phyloP scores from a whole-genome alignment of 1,140 invertebrate species.

The Drosophila kanapiae region DNA sequence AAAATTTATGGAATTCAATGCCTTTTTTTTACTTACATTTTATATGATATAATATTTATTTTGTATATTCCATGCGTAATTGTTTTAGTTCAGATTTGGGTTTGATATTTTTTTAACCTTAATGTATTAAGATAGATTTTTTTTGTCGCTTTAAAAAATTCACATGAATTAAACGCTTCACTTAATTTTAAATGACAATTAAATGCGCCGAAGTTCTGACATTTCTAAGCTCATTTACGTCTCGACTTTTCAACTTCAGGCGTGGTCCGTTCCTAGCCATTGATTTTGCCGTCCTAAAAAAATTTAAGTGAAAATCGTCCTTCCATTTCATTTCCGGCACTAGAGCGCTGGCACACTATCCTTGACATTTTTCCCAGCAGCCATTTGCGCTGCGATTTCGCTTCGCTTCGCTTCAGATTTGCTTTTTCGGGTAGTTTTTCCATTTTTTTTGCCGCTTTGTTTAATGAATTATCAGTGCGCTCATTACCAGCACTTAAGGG shows the following conservation, averaged over 20 bases:
- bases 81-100: too few species aligned
- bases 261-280: background rate
- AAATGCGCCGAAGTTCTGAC: background rate
- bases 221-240: slow-evolving; percentile 12
- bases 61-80: too few species aligned
- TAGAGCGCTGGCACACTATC: slow-evolving; percentile 47
- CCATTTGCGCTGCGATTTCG: slow-evolving; percentile 47
- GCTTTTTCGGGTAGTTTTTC: slow-evolving; percentile 1
- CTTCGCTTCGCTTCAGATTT: slow-evolving; percentile 36
- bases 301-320: slow-evolving; percentile 27
- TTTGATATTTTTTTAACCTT: too few species aligned
- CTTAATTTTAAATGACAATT: slow-evolving; percentile 12
- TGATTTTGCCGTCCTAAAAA: slow-evolving; percentile 1
- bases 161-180: background rate
- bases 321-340: slow-evolving; percentile 46
- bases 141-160: background rate
- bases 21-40: too few species aligned
- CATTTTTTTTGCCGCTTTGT: slow-evolving; percentile 46
- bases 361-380: slow-evolving; percentile 69
- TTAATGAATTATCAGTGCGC: slow-evolving; percentile 71
- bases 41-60: too few species aligned
- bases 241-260: slow-evolving; percentile 4
- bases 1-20: too few species aligned
- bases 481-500: slow-evolving; percentile 63
- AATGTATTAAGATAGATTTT: background rate